A percentile compares a stretch with the other conserved stretches of the same genome.
Conservation (phyloP, 2,797 vertebrate genomes). For the Uromys caudimaculatus region DNA sequence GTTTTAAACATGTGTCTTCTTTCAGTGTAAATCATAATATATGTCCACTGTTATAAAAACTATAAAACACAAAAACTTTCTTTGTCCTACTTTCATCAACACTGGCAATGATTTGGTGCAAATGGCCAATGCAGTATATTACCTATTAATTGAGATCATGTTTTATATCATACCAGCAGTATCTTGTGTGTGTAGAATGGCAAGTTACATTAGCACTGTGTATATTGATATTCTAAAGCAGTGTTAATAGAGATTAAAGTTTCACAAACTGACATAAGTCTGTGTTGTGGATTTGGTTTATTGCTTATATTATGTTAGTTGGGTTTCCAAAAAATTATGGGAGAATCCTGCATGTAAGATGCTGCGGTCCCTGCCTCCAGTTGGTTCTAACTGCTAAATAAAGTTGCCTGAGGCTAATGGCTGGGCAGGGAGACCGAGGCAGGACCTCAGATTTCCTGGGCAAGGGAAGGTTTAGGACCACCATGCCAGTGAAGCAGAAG, state of each 20-base stretch:
- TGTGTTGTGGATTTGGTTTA: background rate
- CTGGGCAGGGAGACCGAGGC: background rate
- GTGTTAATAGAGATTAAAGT: background rate
- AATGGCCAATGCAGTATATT: conserved; percentile 13
- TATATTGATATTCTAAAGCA: background rate
- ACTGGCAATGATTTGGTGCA: background rate
- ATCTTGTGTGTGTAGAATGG: background rate
- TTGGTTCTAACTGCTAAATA: background rate
- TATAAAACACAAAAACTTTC: background rate
- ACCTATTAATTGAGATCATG: background rate
- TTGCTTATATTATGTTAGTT: background rate
- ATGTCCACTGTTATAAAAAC: background rate
- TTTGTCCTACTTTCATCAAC: background rate
- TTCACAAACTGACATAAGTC: background rate
- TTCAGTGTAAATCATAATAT: background rate
- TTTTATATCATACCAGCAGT: background rate
- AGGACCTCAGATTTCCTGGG: no score
- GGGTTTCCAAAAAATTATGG: background rate
- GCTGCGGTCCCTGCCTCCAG: background rate
- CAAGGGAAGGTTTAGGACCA: background rate
- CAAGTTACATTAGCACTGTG: background rate
- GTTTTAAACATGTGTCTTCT: background rate
- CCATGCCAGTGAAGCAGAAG: background rate
- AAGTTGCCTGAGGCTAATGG: background rate
- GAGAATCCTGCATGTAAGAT: background rate